phyloP scores from a whole-genome alignment of 2,888 invertebrate genomes.

The Parochlus steinenii region DNA sequence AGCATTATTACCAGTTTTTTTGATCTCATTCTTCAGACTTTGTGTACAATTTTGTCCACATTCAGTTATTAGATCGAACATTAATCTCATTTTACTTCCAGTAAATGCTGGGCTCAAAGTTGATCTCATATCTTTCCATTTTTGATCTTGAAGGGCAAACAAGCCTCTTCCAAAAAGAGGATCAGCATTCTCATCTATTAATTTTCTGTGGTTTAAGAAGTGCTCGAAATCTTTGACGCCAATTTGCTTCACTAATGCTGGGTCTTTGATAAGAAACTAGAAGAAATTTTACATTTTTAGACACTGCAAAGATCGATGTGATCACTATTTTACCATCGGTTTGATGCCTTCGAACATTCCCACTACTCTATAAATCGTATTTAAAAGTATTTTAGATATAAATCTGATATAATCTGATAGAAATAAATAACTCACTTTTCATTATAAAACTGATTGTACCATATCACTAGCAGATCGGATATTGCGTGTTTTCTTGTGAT shows the following conservation, averaged over 20 bases:
- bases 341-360: too few species aligned
- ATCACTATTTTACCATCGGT: too few species aligned
- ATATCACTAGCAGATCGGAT: slow-evolving; percentile 6
- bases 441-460: slow-evolving; percentile 11
- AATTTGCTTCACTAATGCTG: slow-evolving; percentile 35
- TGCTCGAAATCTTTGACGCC: slow-evolving; percentile 40
- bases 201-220: slow-evolving; percentile 32
- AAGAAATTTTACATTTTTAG: slow-evolving; percentile 29
- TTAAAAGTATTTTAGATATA: too few species aligned
- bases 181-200: slow-evolving; percentile 28
- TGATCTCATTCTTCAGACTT: slow-evolving; percentile 8
- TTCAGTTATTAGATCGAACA: slow-evolving; percentile 28
- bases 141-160: slow-evolving; percentile 30
- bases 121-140: slow-evolving; percentile 31
- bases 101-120: slow-evolving; percentile 32
- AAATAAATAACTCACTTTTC: slow-evolving; percentile 11
- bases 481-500: background rate
- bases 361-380: slow-evolving; percentile 23
- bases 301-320: slow-evolving; percentile 33
- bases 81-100: slow-evolving; percentile 31
- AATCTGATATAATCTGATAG: too few species aligned
- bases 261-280: slow-evolving; percentile 34
- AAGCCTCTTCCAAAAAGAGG: slow-evolving; percentile 35
- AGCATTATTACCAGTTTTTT: too few species aligned
- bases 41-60: slow-evolving; percentile 16